Percentiles rank a stretch among this genome's conserved stretches.
Evolutionary conservation across 2,113 vertebrate species (phyloP).

Genomic region (Miniopterus natalensis): DNA sequence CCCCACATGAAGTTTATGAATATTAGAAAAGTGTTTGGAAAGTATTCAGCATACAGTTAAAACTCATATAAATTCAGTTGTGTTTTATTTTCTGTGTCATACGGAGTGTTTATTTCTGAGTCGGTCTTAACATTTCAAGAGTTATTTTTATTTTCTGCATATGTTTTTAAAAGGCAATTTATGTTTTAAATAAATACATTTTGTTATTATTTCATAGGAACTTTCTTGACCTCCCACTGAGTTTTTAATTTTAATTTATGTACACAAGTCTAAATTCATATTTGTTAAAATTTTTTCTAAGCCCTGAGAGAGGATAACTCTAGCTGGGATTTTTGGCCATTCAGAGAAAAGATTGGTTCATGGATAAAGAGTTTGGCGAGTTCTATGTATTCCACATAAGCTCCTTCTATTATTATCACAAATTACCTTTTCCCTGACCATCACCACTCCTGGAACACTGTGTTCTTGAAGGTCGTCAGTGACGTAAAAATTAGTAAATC

Average conservation of each 20-base stretch:
- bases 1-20: not conserved
- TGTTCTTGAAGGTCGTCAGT: constrained; percentile 46
- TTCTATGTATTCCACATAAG: not conserved
- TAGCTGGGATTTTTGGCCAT: not conserved
- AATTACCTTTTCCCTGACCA: constrained; percentile 10
- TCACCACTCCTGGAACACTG: not conserved
- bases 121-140: not conserved
- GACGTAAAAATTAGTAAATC: constrained; percentile 53
- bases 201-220: constrained; percentile 23
- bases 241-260: constrained; percentile 2
- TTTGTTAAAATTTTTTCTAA: constrained; percentile 11
- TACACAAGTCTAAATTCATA: not conserved
- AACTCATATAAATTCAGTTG: not conserved
- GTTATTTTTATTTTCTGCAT: not conserved
- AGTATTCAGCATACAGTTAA: not conserved
- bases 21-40: constrained; percentile 19
- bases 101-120: constrained; percentile 18
- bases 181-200: constrained; percentile 33
- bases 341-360: not conserved
- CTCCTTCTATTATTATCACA: constrained; percentile 36
- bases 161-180: not conserved
- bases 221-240: not conserved
- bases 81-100: not conserved
- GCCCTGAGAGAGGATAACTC: not conserved
- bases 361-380: not conserved